Percentiles rank a stretch among this genome's conserved stretches.
Conservation (phyloP, 1,140 invertebrate species). For the Pteromalus puparum region DNA sequence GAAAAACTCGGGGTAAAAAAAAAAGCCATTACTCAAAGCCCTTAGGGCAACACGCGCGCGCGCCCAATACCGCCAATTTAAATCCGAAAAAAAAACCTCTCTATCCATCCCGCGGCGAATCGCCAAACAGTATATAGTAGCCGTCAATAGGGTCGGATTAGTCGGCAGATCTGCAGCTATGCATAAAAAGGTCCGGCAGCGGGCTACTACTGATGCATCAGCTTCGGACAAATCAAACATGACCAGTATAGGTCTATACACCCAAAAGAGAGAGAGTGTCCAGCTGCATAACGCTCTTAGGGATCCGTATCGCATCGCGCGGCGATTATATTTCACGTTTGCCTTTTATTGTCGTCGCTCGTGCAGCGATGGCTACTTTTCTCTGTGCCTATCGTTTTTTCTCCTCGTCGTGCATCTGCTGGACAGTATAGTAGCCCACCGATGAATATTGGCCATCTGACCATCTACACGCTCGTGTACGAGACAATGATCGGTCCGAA, state of each 20-base stretch:
- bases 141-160: conserved; percentile 31
- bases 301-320: conserved; percentile 34
- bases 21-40: background rate
- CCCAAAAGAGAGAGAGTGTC: conserved; percentile 18
- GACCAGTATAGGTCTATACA: too few species aligned
- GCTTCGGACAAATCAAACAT: conserved; percentile 42
- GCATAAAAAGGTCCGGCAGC: background rate
- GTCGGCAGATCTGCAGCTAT: conserved; percentile 7
- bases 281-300: conserved; percentile 33
- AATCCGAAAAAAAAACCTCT: conserved; percentile 1
- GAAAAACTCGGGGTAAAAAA: background rate
- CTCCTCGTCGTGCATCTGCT: conserved; percentile 36
- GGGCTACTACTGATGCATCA: background rate
- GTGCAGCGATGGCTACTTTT: conserved; percentile 16
- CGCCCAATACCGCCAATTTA: conserved; percentile 27
- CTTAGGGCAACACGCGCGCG: background rate
- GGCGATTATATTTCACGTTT: conserved; percentile 51
- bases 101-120: background rate
- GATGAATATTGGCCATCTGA: conserved; percentile 33
- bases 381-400: conserved; percentile 14
- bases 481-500: conserved; percentile 10
- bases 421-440: background rate
- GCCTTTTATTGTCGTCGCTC: conserved; percentile 29
- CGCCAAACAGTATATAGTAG: background rate
- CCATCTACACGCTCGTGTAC: background rate